Conservation (phyloP, 2,797 vertebrate genomes). For the Tenualosa ilisha region DNA sequence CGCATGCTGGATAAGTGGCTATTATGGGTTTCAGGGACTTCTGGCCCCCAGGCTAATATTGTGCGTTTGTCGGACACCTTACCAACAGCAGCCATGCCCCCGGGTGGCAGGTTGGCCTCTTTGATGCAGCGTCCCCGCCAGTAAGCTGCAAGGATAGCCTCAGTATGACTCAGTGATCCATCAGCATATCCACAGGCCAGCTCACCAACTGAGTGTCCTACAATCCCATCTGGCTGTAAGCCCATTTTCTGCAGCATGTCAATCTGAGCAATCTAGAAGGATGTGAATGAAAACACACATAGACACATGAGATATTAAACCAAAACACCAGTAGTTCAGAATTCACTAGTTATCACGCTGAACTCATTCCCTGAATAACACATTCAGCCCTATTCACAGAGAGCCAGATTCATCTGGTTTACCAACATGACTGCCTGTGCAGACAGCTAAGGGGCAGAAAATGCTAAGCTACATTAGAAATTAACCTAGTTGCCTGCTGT, state of each 20-base stretch:
- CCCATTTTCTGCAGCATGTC: conserved; percentile 86
- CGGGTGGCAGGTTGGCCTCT: conserved; percentile 85
- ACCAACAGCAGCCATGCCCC: conserved; percentile 97
- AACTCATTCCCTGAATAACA: too few species aligned
- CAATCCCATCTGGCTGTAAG: conserved; percentile 88
- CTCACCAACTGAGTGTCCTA: conserved; percentile 95
- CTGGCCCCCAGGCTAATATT: too few species aligned
- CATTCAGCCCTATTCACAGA: too few species aligned
- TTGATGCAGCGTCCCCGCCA: conserved; percentile 94
- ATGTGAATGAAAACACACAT: neutral
- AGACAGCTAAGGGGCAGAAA: too few species aligned
- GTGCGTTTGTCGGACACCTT: conserved; percentile 48
- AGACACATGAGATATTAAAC: neutral
- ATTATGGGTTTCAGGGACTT: too few species aligned
- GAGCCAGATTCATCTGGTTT: too few species aligned
- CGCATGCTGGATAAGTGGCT: too few species aligned
- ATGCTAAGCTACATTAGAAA: too few species aligned
- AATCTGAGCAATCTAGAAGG: conserved; percentile 87
- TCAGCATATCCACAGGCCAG: conserved; percentile 94
- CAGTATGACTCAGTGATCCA: conserved; percentile 83
- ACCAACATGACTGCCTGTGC: too few species aligned
- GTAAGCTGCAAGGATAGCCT: conserved; percentile 88
- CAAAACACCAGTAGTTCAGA: too few species aligned
- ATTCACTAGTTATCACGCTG: too few species aligned
- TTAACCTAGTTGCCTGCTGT: too few species aligned